A percentile compares a stretch with the other conserved stretches of the same genome.
These are phyloP conservation scores for Drosophila anomalata DNA, from an alignment of 2,888 invertebrate genomes.

Conservation along the genomic window DNA sequence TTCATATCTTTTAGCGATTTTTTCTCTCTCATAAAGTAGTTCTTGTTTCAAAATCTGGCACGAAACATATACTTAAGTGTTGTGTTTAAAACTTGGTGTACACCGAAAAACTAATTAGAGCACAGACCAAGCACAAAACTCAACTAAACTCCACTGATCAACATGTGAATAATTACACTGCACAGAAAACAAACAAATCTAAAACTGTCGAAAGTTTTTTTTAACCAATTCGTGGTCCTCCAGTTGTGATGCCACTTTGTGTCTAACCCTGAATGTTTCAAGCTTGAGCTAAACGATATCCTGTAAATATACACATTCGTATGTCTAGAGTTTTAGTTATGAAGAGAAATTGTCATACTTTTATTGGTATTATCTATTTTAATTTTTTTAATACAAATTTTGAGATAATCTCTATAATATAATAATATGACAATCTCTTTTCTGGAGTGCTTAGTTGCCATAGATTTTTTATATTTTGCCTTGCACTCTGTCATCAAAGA, in stretches of 20 bases:
- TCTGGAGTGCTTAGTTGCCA: conserved; percentile 8
- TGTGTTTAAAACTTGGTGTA: conserved; percentile 35
- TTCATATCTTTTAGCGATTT: conserved; percentile 4
- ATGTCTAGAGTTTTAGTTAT: conserved; percentile 18
- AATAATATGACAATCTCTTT: conserved; percentile 2
- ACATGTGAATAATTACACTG: conserved; percentile 35
- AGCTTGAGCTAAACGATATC: conserved; percentile 33
- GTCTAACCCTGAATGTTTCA: conserved; percentile 50
- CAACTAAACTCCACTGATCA: conserved; percentile 44
- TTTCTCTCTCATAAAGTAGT: conserved; percentile 12
- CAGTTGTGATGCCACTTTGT: conserved; percentile 24
- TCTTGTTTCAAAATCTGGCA: conserved; percentile 31
- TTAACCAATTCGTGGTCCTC: conserved; percentile 14
- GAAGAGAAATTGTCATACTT: conserved; percentile 3
- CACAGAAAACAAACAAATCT: conserved; percentile 16
- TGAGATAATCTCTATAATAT: background rate
- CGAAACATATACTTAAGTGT: conserved; percentile 30
- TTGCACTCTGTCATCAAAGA: conserved; percentile 32
- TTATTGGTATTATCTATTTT: too few species aligned
- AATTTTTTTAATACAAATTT: too few species aligned
- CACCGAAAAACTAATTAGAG: conserved; percentile 41
- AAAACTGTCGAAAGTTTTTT: conserved; percentile 16
- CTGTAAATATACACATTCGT: conserved; percentile 40
- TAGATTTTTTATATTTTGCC: conserved; percentile 21
- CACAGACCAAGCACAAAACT: conserved; percentile 30